Base-by-base conservation (phyloP, 1,140 invertebrate genomes). In the Danaus plexippus region DNA sequence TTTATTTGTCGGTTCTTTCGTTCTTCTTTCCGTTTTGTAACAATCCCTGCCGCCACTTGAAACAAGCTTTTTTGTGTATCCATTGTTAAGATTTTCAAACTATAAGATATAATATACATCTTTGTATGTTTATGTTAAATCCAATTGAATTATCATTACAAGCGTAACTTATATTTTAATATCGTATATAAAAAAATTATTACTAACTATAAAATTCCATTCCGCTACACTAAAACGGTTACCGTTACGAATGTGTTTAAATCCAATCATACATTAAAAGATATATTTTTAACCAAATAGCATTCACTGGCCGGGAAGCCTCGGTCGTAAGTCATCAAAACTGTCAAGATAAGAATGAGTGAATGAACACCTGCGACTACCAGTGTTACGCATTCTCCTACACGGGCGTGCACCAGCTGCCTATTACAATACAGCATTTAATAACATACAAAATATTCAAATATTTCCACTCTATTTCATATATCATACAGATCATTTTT, bases 291-390 rank as follows among this genome's bases (percentile, higher is more conserved):
- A 69, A 75, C 65, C 72, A 76, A 85, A 86, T 78, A 79, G 74
- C 71, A 80, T 71, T 82, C 78, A 81, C 75, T 70, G 70, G 65
- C 61, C 67, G 66, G 75, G 69, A 51, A 66, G 68, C 57, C 69
- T 67, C 64, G 64, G 69, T 64, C 80, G 83, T 86, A 85, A 86
- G 77, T 86, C 83, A 86, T 86, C 83, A 72, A 76, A 77, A 69
- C 80, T 86, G 83, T 85, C 83, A 82, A 85, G 83, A 86, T 85
- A 85, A 85, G 80, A 85, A 85, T 80, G 81, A 84, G 64, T 80
- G 80, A 86, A 85, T 78, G 81, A 77, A 80, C 83, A 85, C 81
- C 83, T 86, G 83, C 80, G 73, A 72, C 83, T 71, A 80, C 83
- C 73, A 72, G 83, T 76, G 73, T 86, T 86, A 86, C 83, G 78